Evolutionary conservation across 2,797 vertebrate species (phyloP).

Genomic region (Salarias fasciatus): DNA sequence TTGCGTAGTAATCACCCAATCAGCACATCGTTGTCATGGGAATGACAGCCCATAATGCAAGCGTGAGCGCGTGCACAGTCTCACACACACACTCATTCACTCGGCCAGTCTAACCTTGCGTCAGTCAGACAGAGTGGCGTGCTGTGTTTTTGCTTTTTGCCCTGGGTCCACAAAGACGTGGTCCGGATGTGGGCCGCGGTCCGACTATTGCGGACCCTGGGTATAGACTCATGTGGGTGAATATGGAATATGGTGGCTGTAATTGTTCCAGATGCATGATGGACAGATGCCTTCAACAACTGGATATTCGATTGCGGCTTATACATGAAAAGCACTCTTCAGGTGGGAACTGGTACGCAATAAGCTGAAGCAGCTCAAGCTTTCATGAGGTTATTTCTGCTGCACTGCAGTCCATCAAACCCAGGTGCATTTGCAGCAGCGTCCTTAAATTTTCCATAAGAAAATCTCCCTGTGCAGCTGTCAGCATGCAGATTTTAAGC

Average conservation of each 20-base stretch:
- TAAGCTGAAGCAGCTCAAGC: conserved; percentile 1
- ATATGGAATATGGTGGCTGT: conserved; percentile 3
- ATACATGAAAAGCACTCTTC: not conserved
- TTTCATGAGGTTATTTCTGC: conserved; percentile 5
- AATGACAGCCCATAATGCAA: too few relatives aligned
- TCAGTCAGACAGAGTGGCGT: too few relatives aligned
- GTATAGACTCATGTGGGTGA: not conserved
- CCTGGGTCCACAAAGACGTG: too few relatives aligned
- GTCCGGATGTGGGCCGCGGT: too few relatives aligned
- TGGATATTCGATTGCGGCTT: not conserved
- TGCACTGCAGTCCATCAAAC: conserved; percentile 3
- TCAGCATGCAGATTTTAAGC: conserved; percentile 8
- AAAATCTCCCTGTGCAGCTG: conserved; percentile 8
- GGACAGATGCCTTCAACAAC: not conserved
- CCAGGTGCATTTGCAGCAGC: conserved; percentile 14
- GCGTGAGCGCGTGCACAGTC: too few relatives aligned
- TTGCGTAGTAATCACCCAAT: too few relatives aligned
- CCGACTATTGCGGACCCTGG: too few relatives aligned
- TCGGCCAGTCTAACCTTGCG: too few relatives aligned
- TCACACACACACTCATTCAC: too few relatives aligned
- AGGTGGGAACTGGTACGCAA: not conserved
- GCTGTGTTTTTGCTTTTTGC: too few relatives aligned
- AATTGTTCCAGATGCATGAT: conserved; percentile 14
- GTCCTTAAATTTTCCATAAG: not conserved
- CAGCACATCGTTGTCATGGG: too few relatives aligned